Evolutionary conservation across 1,140 invertebrate species (phyloP), one percentile per base, ranked within the genome.

Genomic region (Pseudomyrmex concolor): DNA sequence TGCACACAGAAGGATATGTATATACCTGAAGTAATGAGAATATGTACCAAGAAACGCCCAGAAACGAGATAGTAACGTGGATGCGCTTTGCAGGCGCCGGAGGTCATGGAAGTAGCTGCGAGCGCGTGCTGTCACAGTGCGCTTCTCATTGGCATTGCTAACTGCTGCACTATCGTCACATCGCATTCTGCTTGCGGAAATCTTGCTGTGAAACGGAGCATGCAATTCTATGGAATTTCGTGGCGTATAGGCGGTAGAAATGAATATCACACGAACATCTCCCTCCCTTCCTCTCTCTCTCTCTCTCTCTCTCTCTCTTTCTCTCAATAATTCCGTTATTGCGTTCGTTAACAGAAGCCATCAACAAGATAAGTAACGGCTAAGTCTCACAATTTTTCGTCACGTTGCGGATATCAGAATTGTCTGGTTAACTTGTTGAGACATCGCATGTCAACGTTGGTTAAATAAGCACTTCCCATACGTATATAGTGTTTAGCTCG

Each of bases 131-230:
- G 78, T 82, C 78, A 74, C 25, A 51, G 45, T 60, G 78, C 63
- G 25, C 64, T n/a, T n/a, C n/a, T 55, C 66, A 19, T 63, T 50
- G 74, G 13, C 71, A 64, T 25, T 43, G 83, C 83, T 84, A 87
- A 88, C 86, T 87, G 76, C 86, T 72, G 76, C 55, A 54, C 83
- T 81, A 87, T 88, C 86, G 83, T 88, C 83, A 54, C 83, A 59
- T 88, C 57, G 66, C 85, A 63, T 88, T 85, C 86, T 72, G 71
- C 81, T 85, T 77, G 76, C 83, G 71, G 71, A 85, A 83, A 83
- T 78, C 72, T 88, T 51, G 57, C 59, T 48, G 70, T 64, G 15
- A 34, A n/a, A 22, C 57, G 59, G 50, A 70, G 45, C 70, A 17
- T 68, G 64, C 10, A 13, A 57, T 7, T 68, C 62, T 70, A 43